Evolutionary conservation across 2,888 invertebrate genomes (phyloP).

Genomic region (Bursaphelenchus okinawaensis): DNA sequence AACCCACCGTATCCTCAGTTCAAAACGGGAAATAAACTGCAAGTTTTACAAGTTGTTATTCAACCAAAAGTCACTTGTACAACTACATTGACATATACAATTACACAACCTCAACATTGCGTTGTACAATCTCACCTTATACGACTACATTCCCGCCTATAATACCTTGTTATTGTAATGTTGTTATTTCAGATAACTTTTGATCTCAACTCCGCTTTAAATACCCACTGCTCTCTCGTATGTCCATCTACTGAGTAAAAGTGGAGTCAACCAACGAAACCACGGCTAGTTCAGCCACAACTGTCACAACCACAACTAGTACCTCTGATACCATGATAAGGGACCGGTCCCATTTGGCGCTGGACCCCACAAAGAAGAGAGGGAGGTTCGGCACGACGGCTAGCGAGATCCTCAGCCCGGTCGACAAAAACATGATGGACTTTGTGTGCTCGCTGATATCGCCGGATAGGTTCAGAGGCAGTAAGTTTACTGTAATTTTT

Average conservation of each 20-base stretch:
- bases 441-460: not conserved
- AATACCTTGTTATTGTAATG: too few species aligned
- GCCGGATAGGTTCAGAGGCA: not conserved
- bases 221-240: not conserved
- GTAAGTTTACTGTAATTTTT: not conserved
- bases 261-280: not conserved
- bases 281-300: not conserved
- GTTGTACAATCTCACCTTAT: too few species aligned
- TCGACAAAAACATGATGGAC: not conserved
- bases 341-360: conserved; percentile 6
- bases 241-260: too few species aligned
- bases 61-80: too few species aligned
- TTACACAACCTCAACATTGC: too few species aligned
- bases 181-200: not conserved
- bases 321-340: not conserved
- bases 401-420: not conserved
- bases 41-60: not conserved
- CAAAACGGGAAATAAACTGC: not conserved
- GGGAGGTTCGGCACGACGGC: not conserved
- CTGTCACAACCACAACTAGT: not conserved
- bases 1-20: not conserved
- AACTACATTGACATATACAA: too few species aligned
- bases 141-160: too few species aligned
- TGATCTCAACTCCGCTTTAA: not conserved
- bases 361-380: not conserved